phyloP scores from a whole-genome alignment of 2,888 invertebrate species.

The Coelinius sp. region DNA sequence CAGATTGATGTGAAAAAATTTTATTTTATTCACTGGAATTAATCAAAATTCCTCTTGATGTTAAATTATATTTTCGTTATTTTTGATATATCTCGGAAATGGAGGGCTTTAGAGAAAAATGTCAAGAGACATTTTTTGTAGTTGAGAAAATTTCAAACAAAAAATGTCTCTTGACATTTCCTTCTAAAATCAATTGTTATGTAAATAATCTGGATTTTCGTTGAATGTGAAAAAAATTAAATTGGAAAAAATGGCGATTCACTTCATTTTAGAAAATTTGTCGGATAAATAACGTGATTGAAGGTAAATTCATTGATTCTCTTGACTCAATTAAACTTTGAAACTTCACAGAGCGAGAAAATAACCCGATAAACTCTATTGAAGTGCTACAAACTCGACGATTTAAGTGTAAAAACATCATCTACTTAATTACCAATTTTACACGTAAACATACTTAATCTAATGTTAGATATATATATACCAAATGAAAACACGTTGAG shows the following conservation, averaged over 20 bases:
- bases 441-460: conserved; percentile 4
- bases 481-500: background rate
- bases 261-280: too few species aligned
- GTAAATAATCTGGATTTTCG: too few species aligned
- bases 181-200: too few species aligned
- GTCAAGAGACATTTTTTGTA: too few species aligned
- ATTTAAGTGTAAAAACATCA: background rate
- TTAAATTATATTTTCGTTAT: too few species aligned
- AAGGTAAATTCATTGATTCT: background rate
- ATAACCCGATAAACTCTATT: background rate
- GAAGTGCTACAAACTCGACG: background rate
- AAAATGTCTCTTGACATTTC: too few species aligned
- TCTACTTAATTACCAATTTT: background rate
- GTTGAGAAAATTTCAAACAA: too few species aligned
- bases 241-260: too few species aligned
- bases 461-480: background rate
- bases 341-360: background rate
- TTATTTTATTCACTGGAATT: background rate
- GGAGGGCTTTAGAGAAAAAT: too few species aligned
- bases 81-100: too few species aligned
- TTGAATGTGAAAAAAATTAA: too few species aligned
- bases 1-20: background rate
- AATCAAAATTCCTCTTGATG: too few species aligned
- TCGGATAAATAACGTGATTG: background rate
- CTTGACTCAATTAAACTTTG: background rate